Conservation (phyloP, 2,888 invertebrate species). For the Seira ritae region DNA sequence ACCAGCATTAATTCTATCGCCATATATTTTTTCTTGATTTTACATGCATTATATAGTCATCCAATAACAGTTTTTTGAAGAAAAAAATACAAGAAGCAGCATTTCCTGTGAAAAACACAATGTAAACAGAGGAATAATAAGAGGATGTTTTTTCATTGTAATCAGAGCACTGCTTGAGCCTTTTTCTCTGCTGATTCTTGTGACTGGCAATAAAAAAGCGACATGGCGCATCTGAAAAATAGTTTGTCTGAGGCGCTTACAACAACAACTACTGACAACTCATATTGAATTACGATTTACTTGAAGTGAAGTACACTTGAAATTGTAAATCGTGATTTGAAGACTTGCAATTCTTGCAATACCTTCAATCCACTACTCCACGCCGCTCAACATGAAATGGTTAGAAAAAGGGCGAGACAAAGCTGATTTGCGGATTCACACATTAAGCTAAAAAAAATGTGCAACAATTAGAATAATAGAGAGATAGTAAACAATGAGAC, state of each 20-base stretch:
- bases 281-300: too few relatives aligned
- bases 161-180: not conserved
- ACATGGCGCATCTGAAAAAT: too few relatives aligned
- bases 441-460: not conserved
- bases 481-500: constrained; percentile 26
- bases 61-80: constrained; percentile 17
- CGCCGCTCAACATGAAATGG: too few relatives aligned
- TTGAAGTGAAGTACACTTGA: too few relatives aligned
- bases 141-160: constrained; percentile 39
- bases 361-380: too few relatives aligned
- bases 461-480: not conserved
- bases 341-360: too few relatives aligned
- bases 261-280: too few relatives aligned
- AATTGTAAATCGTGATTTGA: too few relatives aligned
- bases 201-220: too few relatives aligned
- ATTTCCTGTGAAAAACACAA: constrained; percentile 40
- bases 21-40: not conserved
- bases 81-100: constrained; percentile 22
- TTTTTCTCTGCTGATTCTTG: too few relatives aligned
- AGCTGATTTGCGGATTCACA: not conserved
- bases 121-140: constrained; percentile 11
- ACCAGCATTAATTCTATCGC: constrained; percentile 7
- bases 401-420: constrained; percentile 26
- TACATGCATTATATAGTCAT: not conserved
- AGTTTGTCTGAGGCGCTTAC: too few relatives aligned